Percentiles rank a stretch among this genome's conserved stretches.
These are phyloP conservation scores for Axinella damicornis DNA, from an alignment of 37 sponge, comb jelly and placozoan species.

Conservation along the genomic window DNA sequence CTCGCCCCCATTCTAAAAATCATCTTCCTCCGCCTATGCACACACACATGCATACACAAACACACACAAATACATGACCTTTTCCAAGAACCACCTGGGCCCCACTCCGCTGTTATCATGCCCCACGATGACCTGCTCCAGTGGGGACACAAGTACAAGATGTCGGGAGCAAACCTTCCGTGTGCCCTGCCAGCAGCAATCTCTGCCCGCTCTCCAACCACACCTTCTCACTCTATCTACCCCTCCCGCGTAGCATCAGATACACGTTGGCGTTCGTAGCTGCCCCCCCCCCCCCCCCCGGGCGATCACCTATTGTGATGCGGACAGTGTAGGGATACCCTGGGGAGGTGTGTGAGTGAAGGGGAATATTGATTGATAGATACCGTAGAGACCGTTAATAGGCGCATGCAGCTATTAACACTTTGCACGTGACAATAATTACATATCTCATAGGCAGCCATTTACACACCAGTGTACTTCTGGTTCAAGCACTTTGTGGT, in stretches of 20 bases:
- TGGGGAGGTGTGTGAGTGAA: background rate
- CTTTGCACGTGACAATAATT: too few relatives aligned
- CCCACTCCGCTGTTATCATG: constrained; percentile 67
- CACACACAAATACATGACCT: too few relatives aligned
- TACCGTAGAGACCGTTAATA: too few relatives aligned
- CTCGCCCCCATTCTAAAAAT: too few relatives aligned
- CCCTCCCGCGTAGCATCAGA: constrained; percentile 36
- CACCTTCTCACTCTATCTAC: constrained; percentile 19
- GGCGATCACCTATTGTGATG: constrained; percentile 57
- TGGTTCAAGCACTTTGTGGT: too few relatives aligned
- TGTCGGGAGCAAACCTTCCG: constrained; percentile 37
- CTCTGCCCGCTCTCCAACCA: constrained; percentile 48
- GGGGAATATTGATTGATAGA: background rate
- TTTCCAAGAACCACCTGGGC: constrained; percentile 55
- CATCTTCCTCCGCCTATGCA: too few relatives aligned
- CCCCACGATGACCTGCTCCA: constrained; percentile 54
- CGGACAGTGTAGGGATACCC: constrained; percentile 5
- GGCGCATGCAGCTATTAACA: too few relatives aligned
- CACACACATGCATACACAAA: too few relatives aligned
- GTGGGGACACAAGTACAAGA: constrained; percentile 17
- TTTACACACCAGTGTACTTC: too few relatives aligned
- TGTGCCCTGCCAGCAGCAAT: constrained; percentile 64
- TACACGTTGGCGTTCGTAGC: constrained; percentile 75
- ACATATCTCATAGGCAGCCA: too few relatives aligned
- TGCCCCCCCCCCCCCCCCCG: too few relatives aligned